Evolutionary conservation across 2,113 vertebrate species (phyloP), one percentile per base, ranked within the genome.

Genomic region (Podarcis cretensis): DNA sequence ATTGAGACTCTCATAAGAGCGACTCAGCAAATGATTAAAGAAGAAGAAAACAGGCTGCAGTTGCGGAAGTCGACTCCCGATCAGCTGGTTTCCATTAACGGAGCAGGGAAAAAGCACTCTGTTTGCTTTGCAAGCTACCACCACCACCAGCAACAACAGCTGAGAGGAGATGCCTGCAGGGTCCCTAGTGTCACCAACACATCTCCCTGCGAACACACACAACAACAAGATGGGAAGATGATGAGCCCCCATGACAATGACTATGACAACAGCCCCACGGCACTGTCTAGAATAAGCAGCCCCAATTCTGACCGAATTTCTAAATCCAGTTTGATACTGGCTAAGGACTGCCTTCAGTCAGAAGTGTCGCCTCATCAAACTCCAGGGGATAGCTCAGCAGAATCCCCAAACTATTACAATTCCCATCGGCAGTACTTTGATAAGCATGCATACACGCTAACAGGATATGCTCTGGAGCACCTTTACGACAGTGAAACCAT

Each of bases 1-100:
- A 99, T 99, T 1, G 98, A 99, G 95, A 98, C 98, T 68, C 96
- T 99, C 84, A 99, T 99, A 89, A 97, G 98, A 94, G 98, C 98
- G n/a, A 99, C 99, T 1, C 99, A 99, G 95, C 98, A 99, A 95
- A 99, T 99, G 98, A 99, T 99, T 97, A 99, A 99, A 96, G 98
- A 99, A 85, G 99, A 99, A 93, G 98, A 99, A 94, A 98, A 94
- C 94, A 97, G 98, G 63, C 94, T 98, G 81, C 98, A 98, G 92
- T 91, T 98, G 76, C 96, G 96, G 84, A 99, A 98, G 95, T 94
- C 88, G 0, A 95, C 97, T 4, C 96, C 97, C 13, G 95, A 97
- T 78, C 95, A 97, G 3, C 87, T 98, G 92, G 96, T 97, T 59
- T 96, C 97, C 3, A 96, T 98, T 85, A 99, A 99, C 0, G 98